These are phyloP conservation scores for Philereme transversata DNA, from an alignment of 2,888 invertebrate genomes.

Conservation along the genomic window DNA sequence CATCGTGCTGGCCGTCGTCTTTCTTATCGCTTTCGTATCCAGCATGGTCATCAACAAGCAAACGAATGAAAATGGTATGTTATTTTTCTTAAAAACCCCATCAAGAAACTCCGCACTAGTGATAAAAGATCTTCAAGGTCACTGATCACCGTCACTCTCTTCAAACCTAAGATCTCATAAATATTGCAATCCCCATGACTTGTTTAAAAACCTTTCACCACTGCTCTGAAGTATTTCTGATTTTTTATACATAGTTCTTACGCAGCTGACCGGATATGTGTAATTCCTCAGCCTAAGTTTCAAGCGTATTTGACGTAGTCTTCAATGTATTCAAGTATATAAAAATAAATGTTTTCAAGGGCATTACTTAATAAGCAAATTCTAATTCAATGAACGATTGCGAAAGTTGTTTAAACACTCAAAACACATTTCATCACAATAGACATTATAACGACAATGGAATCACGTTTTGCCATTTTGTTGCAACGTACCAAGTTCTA, in stretches of 20 bases:
- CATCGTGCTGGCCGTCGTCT: slow-evolving; percentile 63
- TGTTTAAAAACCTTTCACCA: background rate
- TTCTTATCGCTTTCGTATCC: slow-evolving; percentile 68
- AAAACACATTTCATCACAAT: slow-evolving; percentile 27
- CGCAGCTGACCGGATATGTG: background rate
- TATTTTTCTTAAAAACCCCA: background rate
- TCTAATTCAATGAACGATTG: slow-evolving; percentile 10
- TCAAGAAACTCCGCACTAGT: slow-evolving; percentile 5
- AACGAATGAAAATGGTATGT: slow-evolving; percentile 58
- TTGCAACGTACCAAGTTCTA: slow-evolving; percentile 17
- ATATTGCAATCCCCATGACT: background rate
- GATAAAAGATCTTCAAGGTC: background rate
- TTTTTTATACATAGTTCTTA: background rate
- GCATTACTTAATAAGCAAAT: background rate
- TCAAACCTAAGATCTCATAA: background rate
- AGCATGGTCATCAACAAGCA: slow-evolving; percentile 52
- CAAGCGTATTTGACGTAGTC: background rate
- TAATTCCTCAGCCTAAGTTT: background rate
- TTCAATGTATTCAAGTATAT: background rate
- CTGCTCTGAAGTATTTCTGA: background rate
- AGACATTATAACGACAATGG: slow-evolving; percentile 21
- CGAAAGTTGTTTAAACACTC: slow-evolving; percentile 18
- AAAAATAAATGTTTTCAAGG: background rate
- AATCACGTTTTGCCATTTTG: slow-evolving; percentile 35
- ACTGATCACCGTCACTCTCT: background rate